Conservation (phyloP, 2,113 vertebrate species). For the Cisticola juncidis region DNA sequence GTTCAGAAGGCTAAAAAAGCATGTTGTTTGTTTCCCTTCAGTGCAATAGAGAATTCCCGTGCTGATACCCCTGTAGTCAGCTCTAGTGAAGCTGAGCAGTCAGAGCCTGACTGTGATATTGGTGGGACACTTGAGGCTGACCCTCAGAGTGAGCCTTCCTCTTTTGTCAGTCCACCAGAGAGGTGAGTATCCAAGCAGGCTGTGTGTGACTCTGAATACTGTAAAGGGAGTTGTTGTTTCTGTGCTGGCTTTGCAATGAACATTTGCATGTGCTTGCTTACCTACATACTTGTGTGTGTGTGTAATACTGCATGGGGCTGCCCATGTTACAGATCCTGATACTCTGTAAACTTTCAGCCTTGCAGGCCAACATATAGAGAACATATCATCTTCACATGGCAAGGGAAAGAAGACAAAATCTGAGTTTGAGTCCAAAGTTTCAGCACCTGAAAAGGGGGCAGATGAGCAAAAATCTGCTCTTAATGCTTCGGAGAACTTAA, state of each 20-base stretch:
- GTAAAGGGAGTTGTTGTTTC: not conserved
- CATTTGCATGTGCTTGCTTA: constrained; percentile 57
- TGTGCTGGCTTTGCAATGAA: not conserved
- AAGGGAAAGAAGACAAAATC: constrained; percentile 79
- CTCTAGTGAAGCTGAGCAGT: constrained; percentile 79
- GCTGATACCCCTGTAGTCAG: constrained; percentile 84
- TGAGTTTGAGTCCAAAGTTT: constrained; percentile 74
- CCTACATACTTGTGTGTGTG: not conserved
- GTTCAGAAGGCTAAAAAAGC: constrained; percentile 73
- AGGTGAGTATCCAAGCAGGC: constrained; percentile 81
- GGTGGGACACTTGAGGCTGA: constrained; percentile 81
- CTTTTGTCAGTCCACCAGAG: constrained; percentile 82
- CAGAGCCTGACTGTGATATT: constrained; percentile 86
- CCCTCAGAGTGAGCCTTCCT: constrained; percentile 79
- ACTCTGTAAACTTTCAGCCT: constrained; percentile 61
- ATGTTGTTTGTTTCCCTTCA: constrained; percentile 86
- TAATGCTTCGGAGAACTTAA: constrained; percentile 75
- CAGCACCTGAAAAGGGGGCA: constrained; percentile 55
- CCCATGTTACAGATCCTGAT: not conserved
- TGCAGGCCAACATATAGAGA: constrained; percentile 79
- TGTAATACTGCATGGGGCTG: not conserved
- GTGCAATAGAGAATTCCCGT: constrained; percentile 88
- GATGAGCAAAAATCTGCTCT: constrained; percentile 69
- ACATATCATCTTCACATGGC: constrained; percentile 74
- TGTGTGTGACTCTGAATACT: constrained; percentile 7